phyloP scores from a whole-genome alignment of 2,797 vertebrate species.

The Melanotaenia pygmaea region DNA sequence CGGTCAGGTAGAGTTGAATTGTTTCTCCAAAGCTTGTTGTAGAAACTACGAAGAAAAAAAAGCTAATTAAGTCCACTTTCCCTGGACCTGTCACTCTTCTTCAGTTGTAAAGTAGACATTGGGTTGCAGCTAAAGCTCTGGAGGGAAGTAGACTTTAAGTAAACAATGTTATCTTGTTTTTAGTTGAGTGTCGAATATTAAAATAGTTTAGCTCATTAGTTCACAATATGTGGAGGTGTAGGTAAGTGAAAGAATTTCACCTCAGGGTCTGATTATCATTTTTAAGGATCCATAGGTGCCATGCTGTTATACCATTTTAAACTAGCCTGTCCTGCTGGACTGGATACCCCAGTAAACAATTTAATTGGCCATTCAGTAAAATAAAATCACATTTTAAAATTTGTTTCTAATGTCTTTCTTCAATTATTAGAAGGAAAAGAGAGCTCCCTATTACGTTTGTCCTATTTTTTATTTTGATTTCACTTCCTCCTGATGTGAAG shows the following conservation, averaged over 20 bases:
- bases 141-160: too few relatives aligned
- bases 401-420: not conserved
- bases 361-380: not conserved
- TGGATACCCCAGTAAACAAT: not conserved
- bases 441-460: not conserved
- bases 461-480: conserved; percentile 25
- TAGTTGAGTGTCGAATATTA: too few relatives aligned
- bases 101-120: too few relatives aligned
- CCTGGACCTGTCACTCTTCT: too few relatives aligned
- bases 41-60: not conserved
- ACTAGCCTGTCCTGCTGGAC: not conserved
- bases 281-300: not conserved
- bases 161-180: too few relatives aligned
- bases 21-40: not conserved
- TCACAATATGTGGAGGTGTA: not conserved
- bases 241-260: not conserved
- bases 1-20: not conserved
- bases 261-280: not conserved
- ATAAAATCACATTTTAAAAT: not conserved
- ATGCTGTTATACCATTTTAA: not conserved
- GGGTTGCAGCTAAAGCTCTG: too few relatives aligned
- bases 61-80: not conserved
- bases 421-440: not conserved
- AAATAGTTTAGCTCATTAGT: too few relatives aligned
- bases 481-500: conserved; percentile 51